Evolutionary conservation across 30 jellyfish, hydroid and myxozoan species (phyloP).

Genomic region (Catostylus mosaicus): DNA sequence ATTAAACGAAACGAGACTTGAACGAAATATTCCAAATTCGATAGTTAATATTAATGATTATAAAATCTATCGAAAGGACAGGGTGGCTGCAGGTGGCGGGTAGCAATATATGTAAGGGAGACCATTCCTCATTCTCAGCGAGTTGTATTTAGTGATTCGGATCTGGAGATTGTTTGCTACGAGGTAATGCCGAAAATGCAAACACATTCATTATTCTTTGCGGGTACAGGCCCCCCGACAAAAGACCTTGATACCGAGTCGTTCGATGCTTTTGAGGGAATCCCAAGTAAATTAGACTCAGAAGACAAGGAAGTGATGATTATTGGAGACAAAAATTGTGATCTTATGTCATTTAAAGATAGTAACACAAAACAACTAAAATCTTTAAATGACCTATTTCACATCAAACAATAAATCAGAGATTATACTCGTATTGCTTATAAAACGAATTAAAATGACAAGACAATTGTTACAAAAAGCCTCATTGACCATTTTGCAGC

Average conservation of each 20-base stretch:
- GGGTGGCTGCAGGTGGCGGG: slow-evolving; percentile 32
- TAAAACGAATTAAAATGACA: background rate
- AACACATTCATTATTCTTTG: slow-evolving; percentile 15
- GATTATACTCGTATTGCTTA: slow-evolving; percentile 29
- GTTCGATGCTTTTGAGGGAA: slow-evolving; percentile 12
- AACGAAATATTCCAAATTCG: slow-evolving; percentile 19
- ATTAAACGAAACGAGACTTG: slow-evolving; percentile 50
- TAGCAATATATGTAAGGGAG: slow-evolving; percentile 19
- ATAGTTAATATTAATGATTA: slow-evolving; percentile 9
- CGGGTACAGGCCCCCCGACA: slow-evolving; percentile 33
- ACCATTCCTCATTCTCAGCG: slow-evolving; percentile 36
- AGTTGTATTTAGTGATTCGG: slow-evolving; percentile 2
- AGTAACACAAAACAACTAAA: slow-evolving; percentile 8
- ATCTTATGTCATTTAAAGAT: slow-evolving; percentile 2
- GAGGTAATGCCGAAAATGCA: slow-evolving; percentile 1
- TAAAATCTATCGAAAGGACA: slow-evolving; percentile 47
- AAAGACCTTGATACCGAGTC: slow-evolving; percentile 4
- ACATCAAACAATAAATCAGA: slow-evolving; percentile 16
- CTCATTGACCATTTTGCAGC: slow-evolving; percentile 27
- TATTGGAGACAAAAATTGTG: slow-evolving; percentile 35
- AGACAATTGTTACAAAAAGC: slow-evolving; percentile 8
- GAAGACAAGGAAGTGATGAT: slow-evolving; percentile 15
- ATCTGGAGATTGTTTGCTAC: slow-evolving; percentile 28
- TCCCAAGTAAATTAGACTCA: slow-evolving; percentile 13
- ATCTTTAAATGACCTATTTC: slow-evolving; percentile 11